Percentiles rank a stretch among this genome's conserved stretches.
phyloP scores from a whole-genome alignment of 1,140 invertebrate genomes.

The Dinoponera quadriceps region DNA sequence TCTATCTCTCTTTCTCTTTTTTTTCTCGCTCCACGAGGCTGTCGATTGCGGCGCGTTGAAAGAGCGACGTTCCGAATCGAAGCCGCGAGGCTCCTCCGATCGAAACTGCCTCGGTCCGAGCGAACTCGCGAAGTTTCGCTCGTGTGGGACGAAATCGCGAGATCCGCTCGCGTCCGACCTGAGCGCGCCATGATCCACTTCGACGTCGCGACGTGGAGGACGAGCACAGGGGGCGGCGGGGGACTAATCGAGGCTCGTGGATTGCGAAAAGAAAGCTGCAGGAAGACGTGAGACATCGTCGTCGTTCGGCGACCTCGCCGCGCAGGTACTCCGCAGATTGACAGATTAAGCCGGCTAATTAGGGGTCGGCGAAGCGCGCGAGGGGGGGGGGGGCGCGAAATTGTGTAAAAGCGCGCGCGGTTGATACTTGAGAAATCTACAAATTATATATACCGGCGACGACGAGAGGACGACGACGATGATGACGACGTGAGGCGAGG shows the following conservation, averaged over 20 bases:
- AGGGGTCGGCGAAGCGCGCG: constrained; percentile 30
- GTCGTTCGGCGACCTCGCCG: constrained; percentile 54
- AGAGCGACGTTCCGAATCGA: constrained; percentile 12
- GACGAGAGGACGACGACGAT: background rate
- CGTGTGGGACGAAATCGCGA: constrained; percentile 6
- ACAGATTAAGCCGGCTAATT: constrained; percentile 74
- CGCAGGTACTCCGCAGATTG: constrained; percentile 61
- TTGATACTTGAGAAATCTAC: constrained; percentile 64
- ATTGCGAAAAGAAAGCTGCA: background rate
- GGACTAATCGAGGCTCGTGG: background rate
- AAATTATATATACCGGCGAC: constrained; percentile 63
- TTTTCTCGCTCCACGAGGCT: constrained; percentile 15
- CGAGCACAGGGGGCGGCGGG: background rate
- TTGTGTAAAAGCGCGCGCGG: constrained; percentile 62
- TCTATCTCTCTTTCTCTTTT: constrained; percentile 24
- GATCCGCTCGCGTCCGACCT: background rate
- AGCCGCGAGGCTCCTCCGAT: background rate
- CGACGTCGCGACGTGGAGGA: background rate
- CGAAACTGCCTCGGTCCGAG: background rate
- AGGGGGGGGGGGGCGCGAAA: constrained; percentile 38
- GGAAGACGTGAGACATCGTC: constrained; percentile 6
- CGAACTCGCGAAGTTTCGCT: background rate
- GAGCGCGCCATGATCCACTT: background rate
- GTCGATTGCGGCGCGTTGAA: constrained; percentile 26
- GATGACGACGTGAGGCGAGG: too few relatives aligned